Evolutionary conservation across 2,888 invertebrate species (phyloP).

Genomic region (Ceramica pisi): DNA sequence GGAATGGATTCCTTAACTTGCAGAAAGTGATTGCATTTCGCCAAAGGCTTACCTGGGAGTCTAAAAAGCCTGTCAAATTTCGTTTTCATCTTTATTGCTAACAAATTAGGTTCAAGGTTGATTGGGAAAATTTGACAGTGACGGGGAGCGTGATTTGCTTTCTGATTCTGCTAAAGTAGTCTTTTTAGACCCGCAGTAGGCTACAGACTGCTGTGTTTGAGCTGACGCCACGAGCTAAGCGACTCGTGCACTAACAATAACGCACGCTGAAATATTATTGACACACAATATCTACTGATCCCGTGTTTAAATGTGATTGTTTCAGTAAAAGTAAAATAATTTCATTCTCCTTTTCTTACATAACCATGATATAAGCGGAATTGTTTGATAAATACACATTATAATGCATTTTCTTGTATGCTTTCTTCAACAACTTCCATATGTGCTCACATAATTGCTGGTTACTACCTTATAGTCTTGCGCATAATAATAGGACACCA

Average conservation of each 20-base stretch:
- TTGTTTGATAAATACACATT: constrained; percentile 47
- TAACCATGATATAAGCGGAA: constrained; percentile 33
- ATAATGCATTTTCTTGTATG: constrained; percentile 12
- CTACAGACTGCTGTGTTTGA: not conserved
- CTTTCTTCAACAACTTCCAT: constrained; percentile 33
- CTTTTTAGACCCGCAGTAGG: too few relatives aligned
- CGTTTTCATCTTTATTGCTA: too few relatives aligned
- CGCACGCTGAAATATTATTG: constrained; percentile 34
- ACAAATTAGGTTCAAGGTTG: too few relatives aligned
- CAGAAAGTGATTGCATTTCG: not conserved
- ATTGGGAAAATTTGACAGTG: too few relatives aligned
- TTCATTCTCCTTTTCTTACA: constrained; percentile 47
- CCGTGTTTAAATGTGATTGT: constrained; percentile 44
- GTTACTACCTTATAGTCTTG: too few relatives aligned
- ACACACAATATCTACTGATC: constrained; percentile 24
- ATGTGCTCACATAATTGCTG: constrained; percentile 3
- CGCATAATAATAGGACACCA: too few relatives aligned
- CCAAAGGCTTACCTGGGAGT: not conserved
- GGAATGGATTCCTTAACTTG: not conserved
- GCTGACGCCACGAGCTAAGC: not conserved
- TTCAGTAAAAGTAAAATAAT: constrained; percentile 35
- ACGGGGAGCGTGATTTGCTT: too few relatives aligned
- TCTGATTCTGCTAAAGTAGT: too few relatives aligned
- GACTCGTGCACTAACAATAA: constrained; percentile 11
- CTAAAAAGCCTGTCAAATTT: too few relatives aligned